phyloP scores from a whole-genome alignment of 2,797 vertebrate species.

The Esox lucius region DNA sequence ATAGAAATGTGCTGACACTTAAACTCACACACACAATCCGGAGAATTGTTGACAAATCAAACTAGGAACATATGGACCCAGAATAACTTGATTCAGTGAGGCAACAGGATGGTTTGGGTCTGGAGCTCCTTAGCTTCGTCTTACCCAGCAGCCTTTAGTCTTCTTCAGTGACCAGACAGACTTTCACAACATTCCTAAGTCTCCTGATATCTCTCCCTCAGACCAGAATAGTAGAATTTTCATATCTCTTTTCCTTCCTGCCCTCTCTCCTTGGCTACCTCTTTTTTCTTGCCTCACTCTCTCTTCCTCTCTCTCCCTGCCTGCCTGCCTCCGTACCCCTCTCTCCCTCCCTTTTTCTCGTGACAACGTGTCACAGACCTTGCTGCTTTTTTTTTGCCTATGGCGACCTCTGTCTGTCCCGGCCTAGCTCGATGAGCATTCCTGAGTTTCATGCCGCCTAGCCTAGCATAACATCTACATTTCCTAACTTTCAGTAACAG shows the following conservation, averaged over 20 bases:
- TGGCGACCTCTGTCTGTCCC: too few relatives aligned
- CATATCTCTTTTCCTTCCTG: neutral
- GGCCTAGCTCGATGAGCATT: neutral
- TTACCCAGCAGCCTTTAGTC: conserved; percentile 20
- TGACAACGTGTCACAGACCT: too few relatives aligned
- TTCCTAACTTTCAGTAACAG: neutral
- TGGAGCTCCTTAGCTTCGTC: conserved; percentile 3
- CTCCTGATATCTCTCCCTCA: neutral
- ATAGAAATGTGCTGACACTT: conserved; percentile 16
- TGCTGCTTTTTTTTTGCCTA: too few relatives aligned
- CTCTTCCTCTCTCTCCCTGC: neutral
- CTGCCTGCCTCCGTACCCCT: neutral
- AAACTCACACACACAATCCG: neutral
- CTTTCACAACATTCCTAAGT: conserved; percentile 38
- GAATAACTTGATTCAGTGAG: conserved; percentile 3
- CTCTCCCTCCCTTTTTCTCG: neutral
- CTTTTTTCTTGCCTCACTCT: neutral
- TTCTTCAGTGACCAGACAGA: conserved; percentile 21
- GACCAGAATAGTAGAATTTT: too few relatives aligned
- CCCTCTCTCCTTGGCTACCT: neutral
- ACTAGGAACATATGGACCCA: neutral
- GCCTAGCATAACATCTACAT: conserved; percentile 1
- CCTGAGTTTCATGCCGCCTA: neutral
- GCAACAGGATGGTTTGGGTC: neutral
- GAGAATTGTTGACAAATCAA: neutral